These are phyloP conservation scores for Labeo rohita DNA, from an alignment of 2,113 vertebrate species.

Conservation along the genomic window DNA sequence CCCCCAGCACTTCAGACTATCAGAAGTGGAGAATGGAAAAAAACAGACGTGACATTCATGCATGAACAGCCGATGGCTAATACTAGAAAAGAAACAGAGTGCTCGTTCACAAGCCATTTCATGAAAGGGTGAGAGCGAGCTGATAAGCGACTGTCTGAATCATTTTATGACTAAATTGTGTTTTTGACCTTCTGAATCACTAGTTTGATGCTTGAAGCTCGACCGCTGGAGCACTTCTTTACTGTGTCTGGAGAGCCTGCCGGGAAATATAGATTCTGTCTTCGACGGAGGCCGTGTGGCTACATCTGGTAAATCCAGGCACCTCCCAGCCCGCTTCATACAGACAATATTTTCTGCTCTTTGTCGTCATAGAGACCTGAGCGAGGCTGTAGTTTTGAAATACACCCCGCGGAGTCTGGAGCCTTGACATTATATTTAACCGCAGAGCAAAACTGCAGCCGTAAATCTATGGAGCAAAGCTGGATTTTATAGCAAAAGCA, in stretches of 20 bases:
- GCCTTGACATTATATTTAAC: conserved; percentile 66
- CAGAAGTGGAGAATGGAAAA: conserved; percentile 29
- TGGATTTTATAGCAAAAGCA: conserved; percentile 58
- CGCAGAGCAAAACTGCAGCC: conserved; percentile 63
- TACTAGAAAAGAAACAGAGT: neutral
- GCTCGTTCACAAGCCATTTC: conserved; percentile 12
- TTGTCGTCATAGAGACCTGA: conserved; percentile 62
- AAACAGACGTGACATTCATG: conserved; percentile 39
- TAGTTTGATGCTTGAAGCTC: neutral
- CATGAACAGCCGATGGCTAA: neutral
- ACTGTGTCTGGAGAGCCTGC: neutral
- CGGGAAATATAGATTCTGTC: conserved; percentile 16
- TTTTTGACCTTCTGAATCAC: neutral
- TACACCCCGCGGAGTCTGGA: conserved; percentile 59
- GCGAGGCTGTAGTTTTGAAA: conserved; percentile 66
- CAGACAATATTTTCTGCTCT: conserved; percentile 61
- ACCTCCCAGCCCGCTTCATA: conserved; percentile 28
- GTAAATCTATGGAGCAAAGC: conserved; percentile 66
- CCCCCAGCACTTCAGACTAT: conserved; percentile 55
- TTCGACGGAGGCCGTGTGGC: neutral
- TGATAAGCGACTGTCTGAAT: conserved; percentile 34
- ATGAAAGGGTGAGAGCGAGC: neutral
- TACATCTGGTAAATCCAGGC: conserved; percentile 37
- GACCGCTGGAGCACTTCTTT: neutral
- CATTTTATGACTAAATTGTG: conserved; percentile 3